Conservation (phyloP, 1,140 invertebrate species). For the Aphidius ervi region DNA sequence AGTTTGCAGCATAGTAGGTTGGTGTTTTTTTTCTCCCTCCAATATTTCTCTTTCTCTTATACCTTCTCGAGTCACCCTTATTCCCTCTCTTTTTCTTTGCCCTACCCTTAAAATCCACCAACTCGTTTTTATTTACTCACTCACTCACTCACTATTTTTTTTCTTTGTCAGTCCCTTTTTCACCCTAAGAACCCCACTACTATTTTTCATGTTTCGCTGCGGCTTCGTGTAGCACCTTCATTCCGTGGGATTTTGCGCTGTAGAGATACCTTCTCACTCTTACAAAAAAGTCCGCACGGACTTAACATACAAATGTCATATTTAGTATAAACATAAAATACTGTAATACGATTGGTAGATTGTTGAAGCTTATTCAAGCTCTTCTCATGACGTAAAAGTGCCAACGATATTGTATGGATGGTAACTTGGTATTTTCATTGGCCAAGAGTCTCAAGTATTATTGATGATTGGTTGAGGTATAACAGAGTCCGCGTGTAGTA, state of each 20-base stretch:
- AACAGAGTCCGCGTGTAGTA: conserved; percentile 43
- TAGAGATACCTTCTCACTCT: conserved; percentile 13
- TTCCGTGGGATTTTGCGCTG: conserved; percentile 37
- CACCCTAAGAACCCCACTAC: conserved; percentile 43
- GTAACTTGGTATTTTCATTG: conserved; percentile 22
- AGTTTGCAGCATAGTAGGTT: conserved; percentile 9
- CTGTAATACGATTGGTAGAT: conserved; percentile 36
- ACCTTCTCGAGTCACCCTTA: conserved; percentile 11
- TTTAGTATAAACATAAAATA: conserved; percentile 28
- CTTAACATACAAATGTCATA: conserved; percentile 24
- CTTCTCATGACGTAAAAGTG: conserved; percentile 24
- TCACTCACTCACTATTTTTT: conserved; percentile 31
- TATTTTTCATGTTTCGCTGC: conserved; percentile 57
- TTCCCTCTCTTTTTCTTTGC: conserved; percentile 19
- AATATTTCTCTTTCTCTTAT: conserved; percentile 1
- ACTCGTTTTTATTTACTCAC: conserved; percentile 18
- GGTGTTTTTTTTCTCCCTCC: conserved; percentile 6
- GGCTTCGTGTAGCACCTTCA: conserved; percentile 55
- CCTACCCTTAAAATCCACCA: background rate
- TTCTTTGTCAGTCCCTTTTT: conserved; percentile 32
- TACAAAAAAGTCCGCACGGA: conserved; percentile 43
- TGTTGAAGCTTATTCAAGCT: conserved; percentile 34
- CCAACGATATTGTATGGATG: background rate
- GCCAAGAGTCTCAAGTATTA: conserved; percentile 28
- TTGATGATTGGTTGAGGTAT: conserved; percentile 35